Base-by-base conservation (phyloP, 2,888 invertebrate genomes). In the Caenorhabditis virilis region DNA sequence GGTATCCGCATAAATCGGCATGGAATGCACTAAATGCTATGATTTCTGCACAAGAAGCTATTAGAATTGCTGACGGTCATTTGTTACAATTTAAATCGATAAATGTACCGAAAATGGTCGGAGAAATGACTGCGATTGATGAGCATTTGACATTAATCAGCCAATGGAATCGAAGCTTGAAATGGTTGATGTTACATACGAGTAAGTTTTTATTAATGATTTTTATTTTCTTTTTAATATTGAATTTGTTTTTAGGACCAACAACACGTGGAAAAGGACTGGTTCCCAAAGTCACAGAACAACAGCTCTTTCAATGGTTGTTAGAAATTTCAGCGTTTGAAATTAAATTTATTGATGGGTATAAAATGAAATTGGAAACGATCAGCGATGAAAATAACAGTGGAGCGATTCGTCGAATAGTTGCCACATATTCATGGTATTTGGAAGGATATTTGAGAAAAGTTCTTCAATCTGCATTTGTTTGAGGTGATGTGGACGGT, bases 1-100 rank as follows among this genome's bases (percentile, higher is more conserved):
- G 98, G 98, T 90, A 91, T 69, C 88, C 90, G 0, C 98, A 93
- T 83, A 92, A 91, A 86, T 93, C 97, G 33, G 97, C 97, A 0
- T 90, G 90, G 83, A 87, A 88, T 43, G 95, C 95, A 2, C 86
- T 98, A 1, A 88, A 87, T 76, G 93, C 93, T 83, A 91, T 92
- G 1, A 87, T 93, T 46, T 91, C 54, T 11, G 49, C 46, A 27
- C 41, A 48, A 27, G 52, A 53, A 25, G 56, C 56, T 4, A 39
- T 39, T 33, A 26, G 36, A 20, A 18, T 66, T 15, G 20, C 54
- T 26, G 56, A 53, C 11, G 25, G 53, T 22, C 65, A 66, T 46
- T 20, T 42, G 26, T 51, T 41, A 25, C 38, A 54, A n/a, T 15
- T 64, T n/a, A 48, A 26, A 2, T 42, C 18, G 5, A 27, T 22